phyloP scores from a whole-genome alignment of 2,888 invertebrate genomes.

The Tiliacea citrago region DNA sequence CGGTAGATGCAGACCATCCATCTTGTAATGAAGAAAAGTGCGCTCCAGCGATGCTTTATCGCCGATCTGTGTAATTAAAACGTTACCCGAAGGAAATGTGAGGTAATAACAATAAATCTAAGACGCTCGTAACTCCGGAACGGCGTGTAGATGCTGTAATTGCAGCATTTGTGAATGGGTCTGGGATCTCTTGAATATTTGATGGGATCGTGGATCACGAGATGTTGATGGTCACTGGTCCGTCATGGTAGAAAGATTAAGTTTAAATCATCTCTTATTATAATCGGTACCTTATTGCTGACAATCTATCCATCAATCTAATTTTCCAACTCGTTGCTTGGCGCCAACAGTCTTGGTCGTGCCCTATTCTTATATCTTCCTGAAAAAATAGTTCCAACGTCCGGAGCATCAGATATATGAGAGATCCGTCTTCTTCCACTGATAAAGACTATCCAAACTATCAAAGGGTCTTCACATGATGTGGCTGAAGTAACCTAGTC shows the following conservation, averaged over 20 bases:
- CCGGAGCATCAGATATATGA: not conserved
- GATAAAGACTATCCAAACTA: not conserved
- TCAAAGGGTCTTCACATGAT: not conserved
- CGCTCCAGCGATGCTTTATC: slow-evolving; percentile 89
- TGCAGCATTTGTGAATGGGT: slow-evolving; percentile 67
- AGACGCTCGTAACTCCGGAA: slow-evolving; percentile 73
- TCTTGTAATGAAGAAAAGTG: slow-evolving; percentile 91
- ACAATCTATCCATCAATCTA: not conserved
- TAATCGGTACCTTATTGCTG: not conserved
- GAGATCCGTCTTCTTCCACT: no score
- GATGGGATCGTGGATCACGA: slow-evolving; percentile 50
- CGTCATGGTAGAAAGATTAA: not conserved
- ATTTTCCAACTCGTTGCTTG: not conserved
- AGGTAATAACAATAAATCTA: slow-evolving; percentile 90
- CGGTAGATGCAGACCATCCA: slow-evolving; percentile 81
- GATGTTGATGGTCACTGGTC: slow-evolving; percentile 24
- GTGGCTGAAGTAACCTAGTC: not conserved
- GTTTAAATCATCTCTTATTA: not conserved
- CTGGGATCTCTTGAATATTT: slow-evolving; percentile 66
- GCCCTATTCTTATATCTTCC: not conserved
- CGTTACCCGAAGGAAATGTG: slow-evolving; percentile 90
- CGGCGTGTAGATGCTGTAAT: slow-evolving; percentile 71
- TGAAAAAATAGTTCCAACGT: not conserved
- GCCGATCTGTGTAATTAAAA: slow-evolving; percentile 91
- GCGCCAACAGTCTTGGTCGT: no score